Base-by-base conservation (phyloP, 2,888 invertebrate species). In the Heliconius ethilla region DNA sequence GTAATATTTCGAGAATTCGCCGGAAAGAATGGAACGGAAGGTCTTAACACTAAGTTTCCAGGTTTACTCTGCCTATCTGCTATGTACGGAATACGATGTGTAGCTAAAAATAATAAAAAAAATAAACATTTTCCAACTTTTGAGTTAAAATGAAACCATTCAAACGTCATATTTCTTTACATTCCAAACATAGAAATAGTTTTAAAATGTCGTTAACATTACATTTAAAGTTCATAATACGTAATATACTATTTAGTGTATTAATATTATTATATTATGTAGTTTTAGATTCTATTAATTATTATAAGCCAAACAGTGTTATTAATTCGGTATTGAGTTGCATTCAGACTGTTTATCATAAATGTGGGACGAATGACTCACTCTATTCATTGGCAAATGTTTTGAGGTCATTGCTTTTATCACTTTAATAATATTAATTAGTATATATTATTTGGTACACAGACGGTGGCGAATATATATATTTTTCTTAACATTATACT, bases 281-380 rank as follows among this genome's bases (percentile, higher is more conserved):
- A 4, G 33, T 33, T 29, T 1, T 37, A 37, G 13, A 37, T 37
- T 37, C 37, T 10, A 40, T 67, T 33, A 33, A 33, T 66, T 63
- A 40, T 5, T 27, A 13, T 62, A 40, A 25, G 10, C 37, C 40
- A 67, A 65, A 67, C 55, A 55, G 15, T 27, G 45, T 70, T 25
- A 73, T 74, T 63, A n/a, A 37, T 25, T 40, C 65, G 15, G 63
- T 65, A 74, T 75, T 51, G 70, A 62, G 62, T 76, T 66, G 67
- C 69, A 37, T 70, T 63, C 40, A 70, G 62, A 33, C 29, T 33
- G 29, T 77, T 69, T 80, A 83, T 83, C 80, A 51, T 13, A 27
- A 40, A 75, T 75, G 75, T 80, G 78, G 79, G 78, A 2, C 78
- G 78, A 65, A 55, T 81, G 79, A 81, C 10, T 81, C 79, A 79